Evolutionary conservation across 92 coral and sea anemone genomes (phyloP), one percentile per base, ranked within the genome.

Genomic region (Palythoa caribaeorum): DNA sequence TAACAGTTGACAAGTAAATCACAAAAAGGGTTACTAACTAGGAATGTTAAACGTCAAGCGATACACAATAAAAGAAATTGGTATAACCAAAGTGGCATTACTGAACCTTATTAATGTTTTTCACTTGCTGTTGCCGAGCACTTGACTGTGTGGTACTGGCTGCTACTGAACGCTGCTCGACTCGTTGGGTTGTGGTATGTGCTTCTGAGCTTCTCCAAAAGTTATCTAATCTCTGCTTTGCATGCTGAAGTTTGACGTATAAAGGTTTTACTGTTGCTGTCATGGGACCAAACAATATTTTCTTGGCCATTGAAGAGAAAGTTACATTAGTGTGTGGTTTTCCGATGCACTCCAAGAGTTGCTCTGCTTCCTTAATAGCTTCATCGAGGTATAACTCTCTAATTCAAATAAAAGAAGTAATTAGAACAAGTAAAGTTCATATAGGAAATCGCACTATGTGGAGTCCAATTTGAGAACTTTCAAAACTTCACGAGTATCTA

Each of bases 281-380:
- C 96, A 95, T 96, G 17, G 92, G 90, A 12, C 79, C 90, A 66
- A 87, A 95, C 73, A 91, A 71, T 2, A 95, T 88, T 11, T 91
- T 92, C 85, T 93, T 94, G 21, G 98, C 92, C 91, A 96, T 83
- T 10, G 81, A 80, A 11, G 98, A 91, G 70, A 95, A 96, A 5
- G 85, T 80, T 48, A 89, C 90, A 59, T 94, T 92, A 14, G 78
- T 71, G 60, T 89, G 84, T 5, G 99, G 99, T 62, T 91, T 87
- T 59, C 85, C 54, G 12, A 94, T 79, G 91, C 80, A 91, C 79
- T 96, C 95, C 7, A 89, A 71, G 7, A 96, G 77, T 74, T 81
- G 92, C 66, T 95, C 92, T 3, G 94, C 96, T 55, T 96, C 96
- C 87, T 90, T 93, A 14, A 92, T 79, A 35, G 97, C 97, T 66